These are phyloP conservation scores for Leptosomus discolor DNA, from an alignment of 2,113 vertebrate genomes.

Conservation along the genomic window DNA sequence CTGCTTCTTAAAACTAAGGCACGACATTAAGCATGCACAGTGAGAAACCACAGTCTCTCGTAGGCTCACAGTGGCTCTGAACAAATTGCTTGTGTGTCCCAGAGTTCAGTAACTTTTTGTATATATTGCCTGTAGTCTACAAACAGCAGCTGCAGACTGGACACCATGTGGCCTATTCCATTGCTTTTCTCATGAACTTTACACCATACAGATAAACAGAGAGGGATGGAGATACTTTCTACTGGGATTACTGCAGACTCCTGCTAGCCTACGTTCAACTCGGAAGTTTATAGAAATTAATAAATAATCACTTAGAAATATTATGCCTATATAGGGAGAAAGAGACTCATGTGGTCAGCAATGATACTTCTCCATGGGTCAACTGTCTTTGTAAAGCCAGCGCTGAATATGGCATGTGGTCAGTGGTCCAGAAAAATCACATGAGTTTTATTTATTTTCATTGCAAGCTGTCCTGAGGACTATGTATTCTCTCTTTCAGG, in stretches of 20 bases:
- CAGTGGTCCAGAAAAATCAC: neutral
- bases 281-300: neutral
- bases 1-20: neutral
- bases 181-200: neutral
- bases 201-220: neutral
- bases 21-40: fast-evolving
- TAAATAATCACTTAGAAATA: neutral
- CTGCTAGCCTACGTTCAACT: neutral
- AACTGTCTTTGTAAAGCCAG: neutral
- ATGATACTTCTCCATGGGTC: neutral
- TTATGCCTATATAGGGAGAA: neutral
- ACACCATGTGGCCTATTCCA: neutral
- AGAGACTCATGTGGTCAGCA: neutral
- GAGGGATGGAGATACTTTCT: neutral
- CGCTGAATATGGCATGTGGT: neutral
- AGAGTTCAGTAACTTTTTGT: neutral
- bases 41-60: neutral
- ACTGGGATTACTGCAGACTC: neutral
- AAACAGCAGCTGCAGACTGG: neutral
- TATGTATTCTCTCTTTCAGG: neutral
- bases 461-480: neutral
- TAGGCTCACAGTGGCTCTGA: neutral
- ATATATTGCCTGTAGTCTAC: neutral
- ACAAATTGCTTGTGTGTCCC: neutral
- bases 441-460: neutral